Base-by-base conservation (phyloP, 2,888 invertebrate genomes). In the Tyria jacobaeae region DNA sequence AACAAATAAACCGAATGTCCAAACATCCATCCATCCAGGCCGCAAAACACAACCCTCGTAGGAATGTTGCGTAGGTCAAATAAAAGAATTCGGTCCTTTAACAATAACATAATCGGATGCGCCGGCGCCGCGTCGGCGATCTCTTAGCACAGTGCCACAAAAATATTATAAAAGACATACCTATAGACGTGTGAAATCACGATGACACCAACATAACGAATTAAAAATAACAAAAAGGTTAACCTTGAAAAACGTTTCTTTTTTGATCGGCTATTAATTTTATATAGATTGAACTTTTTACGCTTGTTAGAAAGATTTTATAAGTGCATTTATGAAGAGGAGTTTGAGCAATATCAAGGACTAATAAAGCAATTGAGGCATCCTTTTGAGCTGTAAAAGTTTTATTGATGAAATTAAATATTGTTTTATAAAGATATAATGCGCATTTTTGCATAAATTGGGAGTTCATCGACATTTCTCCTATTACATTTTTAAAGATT, bases 51-150 rank as follows among this genome's bases (percentile, higher is more conserved):
- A 78, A 78, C 81, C 81, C 80, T 73, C 70, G 72, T 73, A 83
- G 76, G 88, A 88, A 88, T 86, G 87, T 86, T 88, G 85, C 87
- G 84, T 89, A 87, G 89, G 86, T 91, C 89, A 90, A 89, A 91
- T 91, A 92, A 91, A 92, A 89, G 91, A 89, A 91, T 88, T 88
- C 82, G 86, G 83, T 81, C 85, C 86, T 76, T 85, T 86, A 87
- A 91, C 90, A 91, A 91, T 91, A 90, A 91, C 90, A 90, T 89
- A 89, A 89, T 90, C 88, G 89, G 88, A 84, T 86, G 89, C 89
- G 87, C 88, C 81, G 90, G 91, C 92, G 92, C 92, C 92, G 88
- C 78, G 79, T 76, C 75, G 92, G 80, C 92, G 90, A 88, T 82
- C 82, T 84, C 82, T 82, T 78, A 80, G 78, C 76, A 76, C 76